Evolutionary conservation across 2,888 invertebrate genomes (phyloP), one percentile per base, ranked within the genome.

Genomic region (Aphodius sticticus): DNA sequence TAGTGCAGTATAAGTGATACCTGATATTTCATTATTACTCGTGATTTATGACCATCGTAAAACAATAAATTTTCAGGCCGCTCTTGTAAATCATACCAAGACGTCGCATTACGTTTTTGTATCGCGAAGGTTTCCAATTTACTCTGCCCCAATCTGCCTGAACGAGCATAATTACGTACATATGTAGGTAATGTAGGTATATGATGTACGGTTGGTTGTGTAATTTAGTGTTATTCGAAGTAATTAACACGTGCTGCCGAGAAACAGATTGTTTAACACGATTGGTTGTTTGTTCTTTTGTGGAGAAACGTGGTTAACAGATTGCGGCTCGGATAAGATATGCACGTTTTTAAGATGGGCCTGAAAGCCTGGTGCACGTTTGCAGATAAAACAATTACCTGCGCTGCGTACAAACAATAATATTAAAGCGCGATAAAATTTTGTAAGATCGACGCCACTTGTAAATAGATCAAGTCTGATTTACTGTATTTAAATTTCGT

Each of bases 401-500:
- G 53, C 9, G 53, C 26, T 26, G 26, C 15, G 70, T 70, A 36
- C 36, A n/a, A 74, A 74, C n/a, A 35, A n/a, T 35, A 74, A 72
- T 70, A 37, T 35, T 35, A 37, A n/a, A 15, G 74, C 74, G 26
- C 36, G 36, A 35, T 37, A 37, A 74, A 74, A 36, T 74, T 74
- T n/a, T n/a, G 74, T 9, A 35, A 35, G n/a, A 26, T 74, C 14
- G 37, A 74, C 71, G 71, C 16, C 35, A 16, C 36, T 74, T 37
- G 74, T 74, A 74, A 74, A 74, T 35, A 35, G 35, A 74, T 74
- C 74, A 74, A 71, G 71, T 74, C 74, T 74, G 74, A 74, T 74
- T 74, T 74, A 74, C 36, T 74, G 36, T 74, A 74, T 74, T 74
- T 74, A 74, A 74, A 74, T 74, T 74, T 74, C 74, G 35, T 74